Evolutionary conservation across 2,888 invertebrate species (phyloP).

Genomic region (Reticulitermes lucifugus): DNA sequence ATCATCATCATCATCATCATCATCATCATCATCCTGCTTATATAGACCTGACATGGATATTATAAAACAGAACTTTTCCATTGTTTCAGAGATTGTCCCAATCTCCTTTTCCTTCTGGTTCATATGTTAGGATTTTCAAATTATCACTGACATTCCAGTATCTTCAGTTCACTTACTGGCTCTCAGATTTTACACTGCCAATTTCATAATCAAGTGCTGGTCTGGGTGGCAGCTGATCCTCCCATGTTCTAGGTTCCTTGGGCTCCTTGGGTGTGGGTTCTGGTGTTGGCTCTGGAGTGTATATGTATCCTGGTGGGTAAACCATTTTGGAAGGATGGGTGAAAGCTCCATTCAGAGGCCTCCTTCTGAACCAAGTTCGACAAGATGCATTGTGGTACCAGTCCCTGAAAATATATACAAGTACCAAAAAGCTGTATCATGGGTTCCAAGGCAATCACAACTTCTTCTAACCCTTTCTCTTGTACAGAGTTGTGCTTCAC

Average conservation of each 20-base stretch:
- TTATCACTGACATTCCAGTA: no score
- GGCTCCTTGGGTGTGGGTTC: constrained; percentile 65
- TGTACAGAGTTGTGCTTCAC: no score
- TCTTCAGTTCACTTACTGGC: constrained; percentile 75
- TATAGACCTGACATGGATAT: no score
- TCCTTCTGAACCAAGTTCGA: constrained; percentile 86
- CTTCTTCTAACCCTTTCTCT: no score
- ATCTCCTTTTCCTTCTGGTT: no score
- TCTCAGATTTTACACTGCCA: constrained; percentile 83
- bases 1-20: no score
- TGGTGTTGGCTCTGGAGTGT: constrained; percentile 78
- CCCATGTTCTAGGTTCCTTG: constrained; percentile 71
- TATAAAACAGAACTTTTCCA: no score
- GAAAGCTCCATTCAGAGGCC: constrained; percentile 85
- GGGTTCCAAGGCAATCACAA: no score
- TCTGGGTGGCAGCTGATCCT: constrained; percentile 78
- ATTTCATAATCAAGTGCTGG: constrained; percentile 88
- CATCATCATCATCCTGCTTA: no score
- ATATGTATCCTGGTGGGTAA: constrained; percentile 86
- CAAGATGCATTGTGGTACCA: constrained; percentile 93
- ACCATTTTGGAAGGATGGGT: constrained; percentile 95
- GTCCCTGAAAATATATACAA: constrained; percentile 68
- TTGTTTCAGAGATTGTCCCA: no score
- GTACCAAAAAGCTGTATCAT: background rate
- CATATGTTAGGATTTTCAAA: no score